Base-by-base conservation (phyloP, 2,888 invertebrate species). In the Pardosa pseudoannulata region DNA sequence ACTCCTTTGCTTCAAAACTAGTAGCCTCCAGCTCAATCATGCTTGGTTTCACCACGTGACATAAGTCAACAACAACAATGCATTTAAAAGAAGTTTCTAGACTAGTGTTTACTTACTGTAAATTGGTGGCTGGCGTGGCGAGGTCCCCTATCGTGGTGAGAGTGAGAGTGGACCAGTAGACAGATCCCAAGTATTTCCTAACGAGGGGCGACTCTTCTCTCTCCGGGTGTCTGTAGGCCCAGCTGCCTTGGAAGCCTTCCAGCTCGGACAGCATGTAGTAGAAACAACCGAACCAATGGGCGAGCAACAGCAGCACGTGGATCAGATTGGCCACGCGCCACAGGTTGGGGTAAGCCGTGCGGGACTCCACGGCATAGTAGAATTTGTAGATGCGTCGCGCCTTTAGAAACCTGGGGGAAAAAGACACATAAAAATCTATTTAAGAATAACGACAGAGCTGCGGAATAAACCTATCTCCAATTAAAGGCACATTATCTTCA, bases 261-360 rank as follows among this genome's bases (percentile, higher is more conserved):
- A 96, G 95, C 91, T 98, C 97, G 6, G 97, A 97, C 80, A 98
- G 94, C 91, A 98, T 93, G 93, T 96, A 98, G 93, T 98, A 98
- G 93, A 98, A 98, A 92, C 98, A 98, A 81, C 98, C 98, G 92
- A 98, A 98, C 98, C 98, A 98, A 92, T 98, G 98, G 75, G 98
- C 97, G 90, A 98, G 93, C 91, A 98, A 96, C 90, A 98, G 94
- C 89, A 98, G 94, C 90, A 98, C 97, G 92, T 98, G 98, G 90
- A 98, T 96, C 88, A 98, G 94, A 93, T 98, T 98, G 91, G 97
- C 94, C 89, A 98, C 98, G n/a, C 98, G 94, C 96, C 98, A 97
- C 91, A 98, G 94, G 93, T 98, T 98, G 36, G 98, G 98, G 93
- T 97, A 98, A 86, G 98, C 96, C 3, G 98, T 98, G 90, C 98